Evolutionary conservation across 2,888 invertebrate genomes (phyloP).

Genomic region (Netelia virgata): DNA sequence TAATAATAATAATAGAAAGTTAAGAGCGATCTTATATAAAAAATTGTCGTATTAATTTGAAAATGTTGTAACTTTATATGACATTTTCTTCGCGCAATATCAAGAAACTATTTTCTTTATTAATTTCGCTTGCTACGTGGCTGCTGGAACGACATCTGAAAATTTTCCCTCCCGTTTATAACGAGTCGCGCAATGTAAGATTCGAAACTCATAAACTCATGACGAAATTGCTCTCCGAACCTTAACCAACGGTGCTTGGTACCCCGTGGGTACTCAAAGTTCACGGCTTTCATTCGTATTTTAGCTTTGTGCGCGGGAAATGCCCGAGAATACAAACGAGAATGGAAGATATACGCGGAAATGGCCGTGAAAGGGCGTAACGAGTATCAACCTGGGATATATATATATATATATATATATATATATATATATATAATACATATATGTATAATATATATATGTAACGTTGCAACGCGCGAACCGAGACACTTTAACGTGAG

Average conservation of each 20-base stretch:
- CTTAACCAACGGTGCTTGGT: not conserved
- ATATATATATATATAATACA: too few relatives aligned
- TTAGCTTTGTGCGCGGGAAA: not conserved
- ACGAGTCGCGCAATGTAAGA: constrained; percentile 27
- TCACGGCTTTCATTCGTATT: constrained; percentile 27
- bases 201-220: constrained; percentile 14
- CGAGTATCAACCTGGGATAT: too few relatives aligned
- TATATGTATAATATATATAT: too few relatives aligned
- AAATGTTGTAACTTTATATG: too few relatives aligned
- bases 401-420: too few relatives aligned
- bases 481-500: constrained; percentile 45
- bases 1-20: too few relatives aligned
- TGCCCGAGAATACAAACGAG: constrained; percentile 19
- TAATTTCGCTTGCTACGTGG: too few relatives aligned
- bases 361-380: not conserved
- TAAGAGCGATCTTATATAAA: too few relatives aligned
- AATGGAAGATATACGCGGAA: constrained; percentile 24
- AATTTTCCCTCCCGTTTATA: constrained; percentile 1
- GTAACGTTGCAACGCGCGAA: constrained; percentile 30
- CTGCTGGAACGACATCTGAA: constrained; percentile 10
- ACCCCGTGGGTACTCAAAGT: constrained; percentile 13
- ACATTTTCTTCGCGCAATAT: too few relatives aligned
- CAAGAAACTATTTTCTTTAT: too few relatives aligned
- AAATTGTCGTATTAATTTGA: too few relatives aligned
- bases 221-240: constrained; percentile 44